Evolutionary conservation across 2,113 vertebrate species (phyloP).

Genomic region (Hippoglossus stenolepis): DNA sequence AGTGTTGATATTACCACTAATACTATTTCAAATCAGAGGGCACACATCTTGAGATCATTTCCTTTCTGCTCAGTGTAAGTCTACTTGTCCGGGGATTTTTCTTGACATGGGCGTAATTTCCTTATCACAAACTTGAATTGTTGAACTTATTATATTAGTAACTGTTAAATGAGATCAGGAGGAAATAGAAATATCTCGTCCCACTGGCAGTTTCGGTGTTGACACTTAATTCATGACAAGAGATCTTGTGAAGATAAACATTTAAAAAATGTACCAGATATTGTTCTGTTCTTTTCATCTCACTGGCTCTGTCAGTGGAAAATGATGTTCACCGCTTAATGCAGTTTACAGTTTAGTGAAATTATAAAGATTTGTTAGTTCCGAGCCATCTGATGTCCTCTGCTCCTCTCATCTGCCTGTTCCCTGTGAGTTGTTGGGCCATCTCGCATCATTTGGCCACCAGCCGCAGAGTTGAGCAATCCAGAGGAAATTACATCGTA

Average conservation of each 20-base stretch:
- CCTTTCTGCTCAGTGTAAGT: not conserved
- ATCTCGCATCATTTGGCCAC: slow-evolving; percentile 33
- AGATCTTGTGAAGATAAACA: not conserved
- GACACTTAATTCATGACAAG: not conserved
- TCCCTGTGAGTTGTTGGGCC: slow-evolving; percentile 4
- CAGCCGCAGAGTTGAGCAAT: slow-evolving; percentile 39
- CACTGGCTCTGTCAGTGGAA: not conserved
- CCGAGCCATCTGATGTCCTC: not conserved
- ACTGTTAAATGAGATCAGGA: not conserved
- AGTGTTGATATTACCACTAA: too few relatives aligned
- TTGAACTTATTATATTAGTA: not conserved
- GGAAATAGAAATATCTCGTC: not conserved
- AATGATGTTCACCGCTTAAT: not conserved
- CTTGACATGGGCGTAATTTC: slow-evolving; percentile 12
- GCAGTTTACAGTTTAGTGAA: not conserved
- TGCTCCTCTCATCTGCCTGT: slow-evolving; percentile 15
- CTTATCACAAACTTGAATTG: slow-evolving; percentile 9
- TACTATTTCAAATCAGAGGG: not conserved
- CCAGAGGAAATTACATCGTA: slow-evolving; percentile 66
- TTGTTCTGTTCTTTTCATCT: not conserved
- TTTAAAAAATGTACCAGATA: not conserved
- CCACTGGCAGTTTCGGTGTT: not conserved
- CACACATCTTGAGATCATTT: slow-evolving; percentile 25
- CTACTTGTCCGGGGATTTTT: slow-evolving; percentile 4
- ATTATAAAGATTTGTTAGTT: not conserved